phyloP scores from a whole-genome alignment of 1,140 invertebrate species.

The Drosophila pruinosa region DNA sequence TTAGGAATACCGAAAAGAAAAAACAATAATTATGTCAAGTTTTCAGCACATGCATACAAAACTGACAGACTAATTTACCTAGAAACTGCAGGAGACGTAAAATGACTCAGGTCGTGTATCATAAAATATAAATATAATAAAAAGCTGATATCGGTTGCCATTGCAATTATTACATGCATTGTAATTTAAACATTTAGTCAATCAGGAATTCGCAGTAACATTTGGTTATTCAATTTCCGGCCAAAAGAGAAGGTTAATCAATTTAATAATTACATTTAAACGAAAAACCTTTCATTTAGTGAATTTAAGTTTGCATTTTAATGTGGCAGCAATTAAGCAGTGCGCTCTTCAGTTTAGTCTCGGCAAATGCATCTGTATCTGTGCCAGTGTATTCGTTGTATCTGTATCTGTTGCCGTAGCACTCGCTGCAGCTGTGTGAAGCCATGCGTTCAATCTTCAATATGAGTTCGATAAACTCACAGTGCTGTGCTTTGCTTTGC shows the following conservation, averaged over 20 bases:
- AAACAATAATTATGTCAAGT: background rate
- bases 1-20: too few species aligned
- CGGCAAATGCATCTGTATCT: conserved; percentile 21
- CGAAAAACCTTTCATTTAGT: conserved; percentile 14
- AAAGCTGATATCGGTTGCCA: too few species aligned
- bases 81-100: background rate
- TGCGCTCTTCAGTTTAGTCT: conserved; percentile 32
- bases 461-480: conserved; percentile 80
- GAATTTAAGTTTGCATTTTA: conserved; percentile 27
- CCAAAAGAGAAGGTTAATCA: background rate
- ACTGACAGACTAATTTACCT: background rate
- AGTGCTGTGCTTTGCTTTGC: conserved; percentile 9
- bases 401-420: conserved; percentile 24
- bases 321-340: conserved; percentile 42
- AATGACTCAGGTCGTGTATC: background rate
- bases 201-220: background rate
- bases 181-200: background rate
- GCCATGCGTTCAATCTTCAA: conserved; percentile 81
- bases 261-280: background rate
- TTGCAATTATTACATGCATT: background rate
- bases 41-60: background rate
- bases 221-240: background rate
- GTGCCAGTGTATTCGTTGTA: conserved; percentile 38
- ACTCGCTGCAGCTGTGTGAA: conserved; percentile 52
- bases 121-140: background rate